Percentiles rank a stretch among this genome's conserved stretches.
phyloP scores from a whole-genome alignment of 2,797 vertebrate genomes.

The Sebastolobus alascanus region DNA sequence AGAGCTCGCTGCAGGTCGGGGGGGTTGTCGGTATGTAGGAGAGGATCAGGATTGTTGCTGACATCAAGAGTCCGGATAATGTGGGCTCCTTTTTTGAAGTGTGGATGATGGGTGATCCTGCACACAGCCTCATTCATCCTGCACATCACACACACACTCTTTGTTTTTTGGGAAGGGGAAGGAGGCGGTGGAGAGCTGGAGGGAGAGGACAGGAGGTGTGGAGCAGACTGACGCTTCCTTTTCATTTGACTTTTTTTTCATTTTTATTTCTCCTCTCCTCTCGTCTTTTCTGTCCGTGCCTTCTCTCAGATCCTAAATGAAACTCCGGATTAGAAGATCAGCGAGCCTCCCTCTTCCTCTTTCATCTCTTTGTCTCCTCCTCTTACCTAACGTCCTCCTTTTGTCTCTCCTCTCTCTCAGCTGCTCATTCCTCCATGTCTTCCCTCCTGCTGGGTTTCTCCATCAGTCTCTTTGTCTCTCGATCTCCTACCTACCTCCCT shows the following conservation, averaged over 20 bases:
- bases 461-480: slow-evolving; percentile 45
- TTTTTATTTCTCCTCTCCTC: slow-evolving; percentile 3
- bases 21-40: background rate
- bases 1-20: slow-evolving; percentile 14
- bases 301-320: slow-evolving; percentile 41
- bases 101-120: slow-evolving; percentile 63
- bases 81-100: slow-evolving; percentile 60
- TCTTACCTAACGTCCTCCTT: background rate
- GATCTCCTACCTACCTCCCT: slow-evolving; percentile 7
- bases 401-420: slow-evolving; percentile 25
- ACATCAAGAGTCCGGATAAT: slow-evolving; percentile 61
- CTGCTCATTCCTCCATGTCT: slow-evolving; percentile 16
- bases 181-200: background rate
- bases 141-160: slow-evolving; percentile 32
- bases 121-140: slow-evolving; percentile 59
- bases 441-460: slow-evolving; percentile 51
- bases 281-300: background rate
- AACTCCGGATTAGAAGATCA: slow-evolving; percentile 57
- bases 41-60: slow-evolving; percentile 58
- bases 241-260: slow-evolving; percentile 48
- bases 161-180: slow-evolving; percentile 23
- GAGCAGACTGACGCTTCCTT: slow-evolving; percentile 38
- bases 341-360: slow-evolving; percentile 10
- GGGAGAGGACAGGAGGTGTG: slow-evolving; percentile 28
- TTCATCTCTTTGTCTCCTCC: background rate